These are phyloP conservation scores for Odontomachus brunneus DNA, from an alignment of 1,140 invertebrate genomes.

Conservation along the genomic window DNA sequence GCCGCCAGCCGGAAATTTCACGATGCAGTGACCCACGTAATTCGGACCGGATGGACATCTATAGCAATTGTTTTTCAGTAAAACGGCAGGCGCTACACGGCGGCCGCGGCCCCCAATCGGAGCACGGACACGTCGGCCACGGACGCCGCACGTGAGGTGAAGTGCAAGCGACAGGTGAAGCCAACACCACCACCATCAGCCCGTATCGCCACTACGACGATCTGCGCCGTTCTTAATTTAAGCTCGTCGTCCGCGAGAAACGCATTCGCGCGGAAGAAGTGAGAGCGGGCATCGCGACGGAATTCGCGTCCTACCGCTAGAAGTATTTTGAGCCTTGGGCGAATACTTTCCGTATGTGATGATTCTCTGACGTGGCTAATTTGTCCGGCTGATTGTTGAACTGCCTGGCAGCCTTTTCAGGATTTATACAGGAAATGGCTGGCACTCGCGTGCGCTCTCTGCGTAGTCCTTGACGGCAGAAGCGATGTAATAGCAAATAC, in stretches of 20 bases:
- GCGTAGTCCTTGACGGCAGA: neutral
- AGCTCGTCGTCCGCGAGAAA: conserved; percentile 16
- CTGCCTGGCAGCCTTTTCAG: neutral
- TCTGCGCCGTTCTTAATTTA: conserved; percentile 45
- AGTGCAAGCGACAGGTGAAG: conserved; percentile 58
- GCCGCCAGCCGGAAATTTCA: conserved; percentile 48
- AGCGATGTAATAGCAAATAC: neutral
- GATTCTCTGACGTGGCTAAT: conserved; percentile 7
- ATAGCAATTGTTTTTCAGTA: conserved; percentile 41
- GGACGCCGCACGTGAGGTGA: conserved; percentile 50
- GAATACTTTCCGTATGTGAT: conserved; percentile 18
- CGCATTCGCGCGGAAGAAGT: neutral
- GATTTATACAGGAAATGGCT: neutral
- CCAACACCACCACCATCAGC: neutral
- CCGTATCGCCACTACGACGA: too few relatives aligned
- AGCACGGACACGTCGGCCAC: neutral
- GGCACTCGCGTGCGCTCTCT: too few relatives aligned
- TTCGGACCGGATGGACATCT: conserved; percentile 39
- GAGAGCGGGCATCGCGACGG: neutral
- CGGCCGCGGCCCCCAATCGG: neutral
- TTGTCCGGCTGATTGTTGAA: neutral
- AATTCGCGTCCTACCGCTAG: neutral
- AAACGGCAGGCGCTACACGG: too few relatives aligned
- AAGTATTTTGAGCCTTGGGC: neutral
- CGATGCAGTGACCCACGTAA: conserved; percentile 59